phyloP scores from a whole-genome alignment of 2,888 invertebrate species.

The Dasypogon diadema region DNA sequence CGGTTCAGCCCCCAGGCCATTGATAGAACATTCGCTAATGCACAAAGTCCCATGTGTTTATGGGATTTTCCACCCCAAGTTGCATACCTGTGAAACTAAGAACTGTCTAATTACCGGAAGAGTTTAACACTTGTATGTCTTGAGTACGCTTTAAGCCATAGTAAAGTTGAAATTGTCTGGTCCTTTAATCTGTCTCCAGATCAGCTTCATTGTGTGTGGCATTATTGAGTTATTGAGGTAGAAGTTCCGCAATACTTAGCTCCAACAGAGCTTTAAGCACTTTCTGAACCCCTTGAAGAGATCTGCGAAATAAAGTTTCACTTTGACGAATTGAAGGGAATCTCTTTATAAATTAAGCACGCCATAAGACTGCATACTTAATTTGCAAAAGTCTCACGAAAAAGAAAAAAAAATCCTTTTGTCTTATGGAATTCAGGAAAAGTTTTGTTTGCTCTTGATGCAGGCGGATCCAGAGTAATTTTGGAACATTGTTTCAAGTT shows the following conservation, averaged over 20 bases:
- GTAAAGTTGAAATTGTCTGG: background rate
- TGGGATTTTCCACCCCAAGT: conserved; percentile 23
- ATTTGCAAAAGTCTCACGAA: conserved; percentile 25
- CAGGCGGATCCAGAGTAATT: conserved; percentile 20
- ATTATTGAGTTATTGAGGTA: background rate
- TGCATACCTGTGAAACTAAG: conserved; percentile 59
- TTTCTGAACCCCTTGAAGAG: background rate
- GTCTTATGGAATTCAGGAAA: background rate
- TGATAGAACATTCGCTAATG: conserved; percentile 16
- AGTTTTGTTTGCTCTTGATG: conserved; percentile 14
- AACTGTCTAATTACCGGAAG: conserved; percentile 62
- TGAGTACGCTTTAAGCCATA: conserved; percentile 15
- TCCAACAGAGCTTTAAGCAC: background rate
- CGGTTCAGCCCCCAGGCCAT: conserved; percentile 9
- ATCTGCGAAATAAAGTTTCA: conserved; percentile 40
- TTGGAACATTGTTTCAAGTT: conserved; percentile 45
- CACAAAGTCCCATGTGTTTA: conserved; percentile 23
- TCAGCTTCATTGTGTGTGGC: background rate
- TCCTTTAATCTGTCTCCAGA: conserved; percentile 26
- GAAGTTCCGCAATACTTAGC: conserved; percentile 9
- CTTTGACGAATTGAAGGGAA: conserved; percentile 35
- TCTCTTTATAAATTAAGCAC: conserved; percentile 11
- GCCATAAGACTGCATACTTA: conserved; percentile 32
- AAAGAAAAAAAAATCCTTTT: conserved; percentile 14
- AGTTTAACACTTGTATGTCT: conserved; percentile 63